phyloP scores from a whole-genome alignment of 2,797 vertebrate species.

The Myotis pilosus region DNA sequence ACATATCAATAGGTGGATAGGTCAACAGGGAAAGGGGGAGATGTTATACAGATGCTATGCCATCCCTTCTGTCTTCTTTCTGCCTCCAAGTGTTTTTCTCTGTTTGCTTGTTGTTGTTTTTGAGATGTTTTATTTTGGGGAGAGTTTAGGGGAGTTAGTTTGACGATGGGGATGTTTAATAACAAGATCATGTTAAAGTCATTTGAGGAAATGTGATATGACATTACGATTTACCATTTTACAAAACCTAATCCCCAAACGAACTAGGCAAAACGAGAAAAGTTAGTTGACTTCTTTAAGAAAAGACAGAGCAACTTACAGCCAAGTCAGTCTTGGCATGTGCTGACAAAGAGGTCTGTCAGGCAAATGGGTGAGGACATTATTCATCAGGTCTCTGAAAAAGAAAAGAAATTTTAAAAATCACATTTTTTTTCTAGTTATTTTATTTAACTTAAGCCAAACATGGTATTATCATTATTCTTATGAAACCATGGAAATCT shows the following conservation, averaged over 20 bases:
- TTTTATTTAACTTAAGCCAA: neutral
- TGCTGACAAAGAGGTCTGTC: slow-evolving; percentile 91
- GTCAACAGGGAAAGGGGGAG: neutral
- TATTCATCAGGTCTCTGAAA: slow-evolving; percentile 92
- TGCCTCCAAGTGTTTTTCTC: neutral
- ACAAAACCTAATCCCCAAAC: neutral
- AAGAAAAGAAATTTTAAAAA: slow-evolving; percentile 3
- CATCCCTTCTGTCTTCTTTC: neutral
- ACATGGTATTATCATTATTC: neutral
- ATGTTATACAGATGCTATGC: neutral
- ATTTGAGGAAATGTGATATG: neutral
- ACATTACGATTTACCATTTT: neutral
- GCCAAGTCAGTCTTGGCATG: slow-evolving; percentile 94
- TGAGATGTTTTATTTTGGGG: neutral
- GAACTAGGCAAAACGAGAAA: neutral
- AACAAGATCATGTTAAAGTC: slow-evolving; percentile 10
- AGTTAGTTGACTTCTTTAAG: neutral
- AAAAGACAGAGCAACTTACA: slow-evolving; percentile 87
- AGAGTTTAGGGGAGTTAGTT: neutral
- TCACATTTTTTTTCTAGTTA: neutral
- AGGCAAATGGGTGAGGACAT: slow-evolving; percentile 89
- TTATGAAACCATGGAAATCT: neutral
- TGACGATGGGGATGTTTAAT: neutral
- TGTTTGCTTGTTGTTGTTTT: neutral
- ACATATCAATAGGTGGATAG: neutral